Evolutionary conservation across 2,113 vertebrate species (phyloP), one percentile per base, ranked within the genome.

Genomic region (Bujurquina vittata): DNA sequence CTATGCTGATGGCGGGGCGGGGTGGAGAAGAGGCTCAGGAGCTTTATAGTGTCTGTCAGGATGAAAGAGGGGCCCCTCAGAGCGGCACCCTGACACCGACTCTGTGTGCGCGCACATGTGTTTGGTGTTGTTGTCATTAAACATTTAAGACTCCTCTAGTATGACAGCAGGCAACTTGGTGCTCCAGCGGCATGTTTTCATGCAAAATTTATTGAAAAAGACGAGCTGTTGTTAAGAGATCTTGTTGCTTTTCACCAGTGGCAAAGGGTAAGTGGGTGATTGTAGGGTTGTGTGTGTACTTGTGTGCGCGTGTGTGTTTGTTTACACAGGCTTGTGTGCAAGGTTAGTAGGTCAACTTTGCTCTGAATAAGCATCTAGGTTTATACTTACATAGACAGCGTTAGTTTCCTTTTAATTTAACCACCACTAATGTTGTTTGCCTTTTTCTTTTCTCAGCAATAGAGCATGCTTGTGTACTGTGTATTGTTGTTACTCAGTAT

Each of bases 131-230:
- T 98, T 96, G 95, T 96, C 97, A 99, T 99, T 97, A 99, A 99
- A 99, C 97, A 99, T 98, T 98, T 96, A 99, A 97, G 95, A 94
- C 92, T 94, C 95, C 96, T 97, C 96, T 96, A 96, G 91, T 95
- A 95, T 96, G 97, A 97, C 97, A 99, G 98, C 97, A 97, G 97
- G 97, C 96, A 96, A 96, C 97, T 96, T 96, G 93, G 96, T 96
- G 96, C 96, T 96, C 93, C 95, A 95, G 94, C 96, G 88, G 95
- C 96, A 91, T 95, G 96, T 97, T 97, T 97, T 96, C 98, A 98
- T 99, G 97, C 97, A 98, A 97, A 96, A 99, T 98, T 97, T 95
- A 98, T 98, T 95, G 96, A 94, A 96, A 96, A 97, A 96, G 96
- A 96, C 83, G 90, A 96, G 96, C 80, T 31, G 84, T 93, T 96